Evolutionary conservation across 2,888 invertebrate species (phyloP), one percentile per base, ranked within the genome.

Genomic region (Platypus cylindrus): DNA sequence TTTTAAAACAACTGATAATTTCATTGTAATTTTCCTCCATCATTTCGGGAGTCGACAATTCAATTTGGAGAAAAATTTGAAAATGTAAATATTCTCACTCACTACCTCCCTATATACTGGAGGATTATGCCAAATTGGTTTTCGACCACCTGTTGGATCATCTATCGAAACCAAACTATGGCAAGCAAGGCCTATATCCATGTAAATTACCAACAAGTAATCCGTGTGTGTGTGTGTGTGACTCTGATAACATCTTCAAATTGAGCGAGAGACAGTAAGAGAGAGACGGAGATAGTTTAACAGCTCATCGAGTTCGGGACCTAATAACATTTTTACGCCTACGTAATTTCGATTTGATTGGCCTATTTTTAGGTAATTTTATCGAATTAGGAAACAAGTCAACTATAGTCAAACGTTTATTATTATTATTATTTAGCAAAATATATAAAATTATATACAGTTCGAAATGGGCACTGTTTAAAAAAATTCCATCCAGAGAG

Each of bases 291-390:
- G 36, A 30, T 34, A 20, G 33, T 36, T 39, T 39, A 36, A 36
- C 32, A 33, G 35, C 39, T 35, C 38, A 38, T 38, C 35, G 38
- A 30, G 23, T 34, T 17, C 28, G 34, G 33, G 24, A 18, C n/a
- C 30, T 18, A 17, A 17, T 31, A 12, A n/a, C n/a, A 34, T 38
- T 38, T 34, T 34, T 32, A 32, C 34, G 30, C 24, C 34, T 9
- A n/a, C 25, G 22, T 35, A 38, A 38, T 38, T 38, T 32, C 31
- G 15, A 15, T 25, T 29, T 24, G 31, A 34, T 35, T 35, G 24
- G 34, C 9, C 30, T 24, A 13, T 34, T 34, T 30, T 12, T n/a
- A n/a, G n/a, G n/a, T n/a, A n/a, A n/a, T n/a, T n/a, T n/a, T n/a
- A n/a, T n/a, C n/a, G n/a, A n/a, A n/a, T n/a, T n/a, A n/a, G n/a